Base-by-base conservation (phyloP, 2,888 invertebrate genomes). In the Resseliella maxima region DNA sequence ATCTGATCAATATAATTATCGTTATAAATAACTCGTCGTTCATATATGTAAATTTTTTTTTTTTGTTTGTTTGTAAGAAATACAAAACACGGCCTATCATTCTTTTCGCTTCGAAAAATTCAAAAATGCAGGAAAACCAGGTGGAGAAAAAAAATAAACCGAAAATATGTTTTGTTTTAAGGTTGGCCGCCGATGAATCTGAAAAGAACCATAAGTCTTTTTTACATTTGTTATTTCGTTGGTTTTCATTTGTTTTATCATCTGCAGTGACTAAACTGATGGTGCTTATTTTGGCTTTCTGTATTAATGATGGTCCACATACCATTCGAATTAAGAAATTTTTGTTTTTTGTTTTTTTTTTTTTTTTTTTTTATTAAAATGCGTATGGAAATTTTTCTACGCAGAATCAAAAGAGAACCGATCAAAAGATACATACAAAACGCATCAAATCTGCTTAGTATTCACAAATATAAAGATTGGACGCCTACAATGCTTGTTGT, bases 241-340 rank as follows among this genome's bases (percentile, higher is more conserved):
- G 0, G 31, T 72, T 72, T 15, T 35, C 72, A 72, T 72, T 27
- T 27, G 31, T 2, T 35, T 72, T 72, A 72, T 72, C 72, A 31
- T 72, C 59, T 3, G 2, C 50, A 18, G 41, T 50, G 50, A n/a
- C n/a, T n/a, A n/a, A n/a, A n/a, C 21, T 18, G 15, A 2, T 18
- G 21, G 10, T 50, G 50, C 10, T 18, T 50, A 50, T 50, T 50
- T 59, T 0, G 31, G 1, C 27, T 72, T 72, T 72, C 18, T 72
- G 31, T 27, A 24, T 41, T 41, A 8, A n/a, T 2, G 12, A 31
- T 72, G 72, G 31, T 72, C 31, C 72, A 72, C 27, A 72, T 72
- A 31, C 31, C 72, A 72, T 72, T 50, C 72, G 72, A 72, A 31
- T 72, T 35, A 31, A 72, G 24, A 72, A 72, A 72, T 72, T 31